Evolutionary conservation across 2,113 vertebrate species (phyloP), one percentile per base, ranked within the genome.

Genomic region (Pleuronectes platessa): DNA sequence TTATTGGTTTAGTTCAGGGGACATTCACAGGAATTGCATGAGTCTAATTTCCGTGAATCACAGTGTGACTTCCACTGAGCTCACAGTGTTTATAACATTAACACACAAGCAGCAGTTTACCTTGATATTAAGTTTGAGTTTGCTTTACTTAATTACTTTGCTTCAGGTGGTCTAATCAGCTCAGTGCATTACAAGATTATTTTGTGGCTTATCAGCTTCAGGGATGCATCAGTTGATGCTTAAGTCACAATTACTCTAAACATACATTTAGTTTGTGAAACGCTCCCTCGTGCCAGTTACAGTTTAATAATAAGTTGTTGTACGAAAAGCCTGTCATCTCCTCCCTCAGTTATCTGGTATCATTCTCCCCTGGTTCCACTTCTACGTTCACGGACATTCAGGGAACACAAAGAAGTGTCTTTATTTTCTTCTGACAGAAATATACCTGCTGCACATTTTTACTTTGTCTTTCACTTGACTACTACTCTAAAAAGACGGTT

Each of bases 161-260:
- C 77, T 73, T 83, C 78, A 71, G 85, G 83, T 86, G 81, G 85
- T 61, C 82, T 84, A 85, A 87, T 90, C 82, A 82, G 72, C 53
- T 58, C 59, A 72, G 15, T 75, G 53, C 80, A 72, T 64, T 88
- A 61, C 61, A 68, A 59, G 73, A 86, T 87, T 84, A 83, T 76
- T 13, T 11, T 65, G 51, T 21, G 20, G 51, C 51, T 79, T 90
- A 78, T 88, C 73, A 72, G 77, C 79, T 82, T 83, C 74, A 65
- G 77, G 76, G 76, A 65, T 69, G 47, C 60, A 78, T 85, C 79
- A 86, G 68, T 74, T 73, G 66, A 86, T 60, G 71, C 81, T 79
- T 63, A 74, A 85, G 67, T 81, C 75, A 69, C 81, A 87, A 83
- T 84, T 78, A 79, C 84, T 82, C 63, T 86, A 87, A 87, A 87